Percentiles rank a stretch among this genome's conserved stretches.
Evolutionary conservation across 2,797 vertebrate species (phyloP).

Genomic region (Brachyrhaphis roseni): DNA sequence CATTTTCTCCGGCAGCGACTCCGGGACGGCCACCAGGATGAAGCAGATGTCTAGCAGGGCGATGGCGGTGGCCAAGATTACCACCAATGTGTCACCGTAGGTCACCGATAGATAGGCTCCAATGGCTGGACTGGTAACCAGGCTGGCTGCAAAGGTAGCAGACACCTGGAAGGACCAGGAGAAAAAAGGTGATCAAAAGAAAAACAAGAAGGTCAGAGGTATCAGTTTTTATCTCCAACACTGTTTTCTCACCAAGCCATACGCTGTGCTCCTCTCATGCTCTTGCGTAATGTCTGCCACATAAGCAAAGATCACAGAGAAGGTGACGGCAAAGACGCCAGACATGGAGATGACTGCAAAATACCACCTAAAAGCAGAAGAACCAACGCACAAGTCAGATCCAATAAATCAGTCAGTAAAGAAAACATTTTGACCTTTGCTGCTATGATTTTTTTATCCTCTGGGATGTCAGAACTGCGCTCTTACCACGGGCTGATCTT

Average conservation of each 20-base stretch:
- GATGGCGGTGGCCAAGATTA: slow-evolving; percentile 90
- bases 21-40: slow-evolving; percentile 91
- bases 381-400: not conserved
- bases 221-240: not conserved
- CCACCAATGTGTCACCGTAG: slow-evolving; percentile 90
- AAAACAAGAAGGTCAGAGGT: not conserved
- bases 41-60: slow-evolving; percentile 92
- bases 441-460: not conserved
- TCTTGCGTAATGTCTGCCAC: slow-evolving; percentile 93
- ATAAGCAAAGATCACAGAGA: slow-evolving; percentile 93
- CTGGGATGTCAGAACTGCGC: not conserved
- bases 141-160: slow-evolving; percentile 90
- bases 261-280: slow-evolving; percentile 91
- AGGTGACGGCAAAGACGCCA: slow-evolving; percentile 92
- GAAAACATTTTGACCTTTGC: not conserved
- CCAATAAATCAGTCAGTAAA: not conserved
- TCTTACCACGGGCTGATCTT: slow-evolving; percentile 94
- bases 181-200: not conserved
- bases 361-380: slow-evolving; percentile 86
- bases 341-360: slow-evolving; percentile 95
- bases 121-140: slow-evolving; percentile 92
- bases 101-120: slow-evolving; percentile 88
- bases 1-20: slow-evolving; percentile 93
- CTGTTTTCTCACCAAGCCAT: slow-evolving; percentile 86
- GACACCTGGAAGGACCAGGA: slow-evolving; percentile 80